A percentile compares a stretch with the other conserved stretches of the same genome.
Conservation (phyloP, 2,113 vertebrate species). For the Xyrauchen texanus region DNA sequence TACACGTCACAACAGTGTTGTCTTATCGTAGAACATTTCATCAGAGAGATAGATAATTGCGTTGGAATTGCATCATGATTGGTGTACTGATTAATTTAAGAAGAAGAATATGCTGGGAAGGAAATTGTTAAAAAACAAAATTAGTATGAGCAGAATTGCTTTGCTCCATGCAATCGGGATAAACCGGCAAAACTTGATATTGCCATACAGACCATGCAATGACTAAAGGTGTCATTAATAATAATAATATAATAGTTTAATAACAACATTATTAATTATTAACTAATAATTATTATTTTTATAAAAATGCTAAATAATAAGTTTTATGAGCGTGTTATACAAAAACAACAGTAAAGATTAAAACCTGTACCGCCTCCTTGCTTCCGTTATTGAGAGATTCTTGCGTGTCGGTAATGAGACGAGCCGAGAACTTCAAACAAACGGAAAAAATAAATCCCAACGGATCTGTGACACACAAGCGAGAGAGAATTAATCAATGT, state of each 20-base stretch:
- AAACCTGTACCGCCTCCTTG: background rate
- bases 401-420: conserved; percentile 12
- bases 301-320: background rate
- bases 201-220: too few species aligned
- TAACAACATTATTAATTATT: too few species aligned
- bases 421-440: conserved; percentile 30
- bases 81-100: conserved; percentile 31
- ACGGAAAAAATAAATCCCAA: conserved; percentile 1
- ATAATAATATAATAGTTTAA: conserved; percentile 22
- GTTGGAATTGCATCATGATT: conserved; percentile 29
- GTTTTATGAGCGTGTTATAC: too few species aligned
- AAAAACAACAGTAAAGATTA: background rate
- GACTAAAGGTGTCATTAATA: background rate
- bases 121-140: background rate
- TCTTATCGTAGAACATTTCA: background rate
- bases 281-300: conserved; percentile 9
- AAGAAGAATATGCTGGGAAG: background rate
- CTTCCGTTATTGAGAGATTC: conserved; percentile 39
- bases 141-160: background rate
- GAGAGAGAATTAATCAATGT: conserved; percentile 12
- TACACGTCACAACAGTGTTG: background rate
- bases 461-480: conserved; percentile 12
- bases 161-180: background rate
- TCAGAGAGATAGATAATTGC: background rate
- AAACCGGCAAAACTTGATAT: background rate